A percentile compares a stretch with the other conserved stretches of the same genome.
Conservation (phyloP, 2,888 invertebrate species). For the Perizoma affinitatum region DNA sequence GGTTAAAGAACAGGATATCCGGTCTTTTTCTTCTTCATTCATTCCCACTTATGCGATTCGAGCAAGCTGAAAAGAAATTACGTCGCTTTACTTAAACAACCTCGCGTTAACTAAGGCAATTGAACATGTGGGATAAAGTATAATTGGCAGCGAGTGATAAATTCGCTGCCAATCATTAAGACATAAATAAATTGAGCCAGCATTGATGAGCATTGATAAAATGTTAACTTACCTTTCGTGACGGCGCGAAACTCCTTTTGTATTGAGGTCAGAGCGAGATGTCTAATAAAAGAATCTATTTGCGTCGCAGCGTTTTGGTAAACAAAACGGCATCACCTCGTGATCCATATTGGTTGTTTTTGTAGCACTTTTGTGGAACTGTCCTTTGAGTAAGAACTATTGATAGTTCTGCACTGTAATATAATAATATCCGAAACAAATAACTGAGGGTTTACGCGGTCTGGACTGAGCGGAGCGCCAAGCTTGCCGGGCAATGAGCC, state of each 20-base stretch:
- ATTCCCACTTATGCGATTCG: constrained; percentile 48
- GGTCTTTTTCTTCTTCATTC: constrained; percentile 60
- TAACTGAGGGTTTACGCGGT: constrained; percentile 57
- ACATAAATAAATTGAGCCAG: constrained; percentile 59
- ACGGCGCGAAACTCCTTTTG: constrained; percentile 56
- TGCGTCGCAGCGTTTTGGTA: constrained; percentile 56
- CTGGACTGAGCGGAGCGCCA: constrained; percentile 64
- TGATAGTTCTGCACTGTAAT: constrained; percentile 39
- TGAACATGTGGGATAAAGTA: constrained; percentile 46
- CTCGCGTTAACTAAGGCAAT: constrained; percentile 52
- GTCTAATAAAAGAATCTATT: constrained; percentile 81
- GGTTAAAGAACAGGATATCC: constrained; percentile 42
- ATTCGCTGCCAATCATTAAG: constrained; percentile 68
- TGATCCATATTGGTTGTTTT: constrained; percentile 54
- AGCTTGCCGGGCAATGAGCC: constrained; percentile 75
- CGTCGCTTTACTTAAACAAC: constrained; percentile 50
- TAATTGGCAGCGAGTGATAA: constrained; percentile 61
- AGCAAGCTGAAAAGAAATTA: constrained; percentile 57
- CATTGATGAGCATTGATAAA: constrained; percentile 49
- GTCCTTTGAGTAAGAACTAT: constrained; percentile 27
- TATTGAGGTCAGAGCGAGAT: constrained; percentile 65
- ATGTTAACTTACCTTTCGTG: constrained; percentile 68
- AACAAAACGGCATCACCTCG: constrained; percentile 55
- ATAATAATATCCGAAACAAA: constrained; percentile 57
- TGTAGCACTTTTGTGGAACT: constrained; percentile 31